Evolutionary conservation across 1,140 invertebrate species (phyloP).

Genomic region (Cyrtorhinus lividipennis): DNA sequence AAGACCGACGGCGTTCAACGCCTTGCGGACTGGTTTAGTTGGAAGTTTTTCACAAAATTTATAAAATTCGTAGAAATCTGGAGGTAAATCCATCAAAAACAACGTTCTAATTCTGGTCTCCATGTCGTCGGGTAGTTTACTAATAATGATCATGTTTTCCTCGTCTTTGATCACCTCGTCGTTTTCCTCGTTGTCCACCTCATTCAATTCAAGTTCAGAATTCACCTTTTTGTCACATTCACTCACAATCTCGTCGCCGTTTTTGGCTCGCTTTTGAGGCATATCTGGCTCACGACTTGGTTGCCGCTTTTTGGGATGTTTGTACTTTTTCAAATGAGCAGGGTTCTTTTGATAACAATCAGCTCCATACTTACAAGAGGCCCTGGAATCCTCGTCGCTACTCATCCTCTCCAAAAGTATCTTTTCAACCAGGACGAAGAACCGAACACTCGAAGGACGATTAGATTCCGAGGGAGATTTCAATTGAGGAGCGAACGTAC

Average conservation of each 20-base stretch:
- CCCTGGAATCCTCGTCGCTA: conserved; percentile 32
- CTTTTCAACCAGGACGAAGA: too few species aligned
- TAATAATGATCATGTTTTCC: conserved; percentile 10
- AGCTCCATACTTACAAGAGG: conserved; percentile 56
- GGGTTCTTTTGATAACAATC: conserved; percentile 77
- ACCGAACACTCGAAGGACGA: too few species aligned
- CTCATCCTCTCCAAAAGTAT: not conserved
- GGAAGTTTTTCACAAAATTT: conserved; percentile 55
- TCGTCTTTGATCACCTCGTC: not conserved
- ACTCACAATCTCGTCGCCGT: not conserved
- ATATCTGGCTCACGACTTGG: conserved; percentile 22
- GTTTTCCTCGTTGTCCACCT: too few species aligned
- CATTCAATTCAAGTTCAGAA: too few species aligned
- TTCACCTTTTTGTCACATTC: too few species aligned
- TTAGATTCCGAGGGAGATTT: too few species aligned
- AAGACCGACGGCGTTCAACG: conserved; percentile 49
- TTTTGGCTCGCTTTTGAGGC: not conserved
- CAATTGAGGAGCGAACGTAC: too few species aligned
- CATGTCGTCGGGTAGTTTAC: not conserved
- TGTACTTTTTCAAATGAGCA: conserved; percentile 55
- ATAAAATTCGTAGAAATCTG: conserved; percentile 77
- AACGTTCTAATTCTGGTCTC: conserved; percentile 42
- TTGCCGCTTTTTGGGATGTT: conserved; percentile 46
- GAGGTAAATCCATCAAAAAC: conserved; percentile 74
- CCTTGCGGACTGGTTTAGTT: conserved; percentile 40